phyloP scores from a whole-genome alignment of 53 echinoderm and acorn worm species.

The Echinarachnius parma region DNA sequence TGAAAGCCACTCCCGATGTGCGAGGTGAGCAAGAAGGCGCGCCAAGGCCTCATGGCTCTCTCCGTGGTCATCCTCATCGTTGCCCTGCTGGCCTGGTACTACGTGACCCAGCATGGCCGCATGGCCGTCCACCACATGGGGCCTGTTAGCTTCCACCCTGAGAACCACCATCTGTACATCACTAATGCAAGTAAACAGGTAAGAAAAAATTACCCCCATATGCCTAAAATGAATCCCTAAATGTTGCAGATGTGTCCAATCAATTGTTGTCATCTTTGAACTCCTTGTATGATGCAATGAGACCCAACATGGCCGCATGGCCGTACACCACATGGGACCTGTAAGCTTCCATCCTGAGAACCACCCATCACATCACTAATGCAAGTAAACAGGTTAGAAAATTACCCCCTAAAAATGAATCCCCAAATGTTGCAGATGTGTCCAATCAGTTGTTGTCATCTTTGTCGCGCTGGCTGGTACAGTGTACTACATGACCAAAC shows the following conservation, averaged over 20 bases:
- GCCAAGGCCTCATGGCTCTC: slow-evolving; percentile 73
- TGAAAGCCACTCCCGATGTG: slow-evolving; percentile 31
- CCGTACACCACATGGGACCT: slow-evolving; percentile 53
- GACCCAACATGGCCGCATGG: slow-evolving; percentile 72
- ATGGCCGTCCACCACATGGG: slow-evolving; percentile 58
- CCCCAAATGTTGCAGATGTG: no score
- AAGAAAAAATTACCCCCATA: no score
- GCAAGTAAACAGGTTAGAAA: no score
- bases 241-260: no score
- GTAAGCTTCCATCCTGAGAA: slow-evolving; percentile 48
- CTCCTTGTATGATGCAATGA: slow-evolving; percentile 91
- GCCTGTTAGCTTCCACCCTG: slow-evolving; percentile 53
- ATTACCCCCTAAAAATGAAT: no score
- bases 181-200: slow-evolving; percentile 4
- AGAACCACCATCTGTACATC: slow-evolving; percentile 31
- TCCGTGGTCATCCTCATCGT: slow-evolving; percentile 60
- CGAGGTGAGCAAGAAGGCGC: slow-evolving; percentile 75
- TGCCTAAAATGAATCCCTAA: no score
- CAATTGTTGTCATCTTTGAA: slow-evolving; percentile 74
- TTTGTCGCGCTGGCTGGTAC: no score
- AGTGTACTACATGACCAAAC: no score
- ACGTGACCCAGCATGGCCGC: slow-evolving; percentile 80
- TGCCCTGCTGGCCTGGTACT: slow-evolving; percentile 90
- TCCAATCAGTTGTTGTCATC: no score
- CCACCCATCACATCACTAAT: no score